Evolutionary conservation across 1,140 invertebrate genomes (phyloP).

Genomic region (Galendromus occidentalis): DNA sequence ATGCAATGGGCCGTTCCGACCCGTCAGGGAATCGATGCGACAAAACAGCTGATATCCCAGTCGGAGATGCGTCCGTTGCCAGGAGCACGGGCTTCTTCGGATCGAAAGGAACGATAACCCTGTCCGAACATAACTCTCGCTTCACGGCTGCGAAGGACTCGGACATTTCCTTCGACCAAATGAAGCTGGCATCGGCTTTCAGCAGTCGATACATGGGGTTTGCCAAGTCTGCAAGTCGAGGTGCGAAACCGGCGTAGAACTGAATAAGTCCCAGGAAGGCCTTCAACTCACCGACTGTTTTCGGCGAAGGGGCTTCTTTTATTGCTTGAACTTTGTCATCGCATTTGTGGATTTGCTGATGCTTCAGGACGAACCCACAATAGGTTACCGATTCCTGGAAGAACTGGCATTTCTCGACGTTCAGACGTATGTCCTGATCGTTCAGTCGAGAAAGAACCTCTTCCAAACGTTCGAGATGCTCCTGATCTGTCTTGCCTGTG

Average conservation of each 20-base stretch:
- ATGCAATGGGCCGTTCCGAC: conserved; percentile 29
- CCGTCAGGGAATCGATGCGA: conserved; percentile 26
- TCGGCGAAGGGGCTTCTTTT: conserved; percentile 7
- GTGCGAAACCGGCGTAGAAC: conserved; percentile 30
- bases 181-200: conserved; percentile 3
- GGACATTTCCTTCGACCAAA: not conserved
- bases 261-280: conserved; percentile 17
- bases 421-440: not conserved
- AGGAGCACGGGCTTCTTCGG: not conserved
- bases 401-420: not conserved
- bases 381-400: not conserved
- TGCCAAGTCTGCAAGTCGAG: conserved; percentile 24
- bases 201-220: conserved; percentile 26
- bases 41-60: conserved; percentile 31
- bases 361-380: not conserved
- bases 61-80: conserved; percentile 29
- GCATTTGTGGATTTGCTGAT: not conserved
- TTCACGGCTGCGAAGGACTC: not conserved
- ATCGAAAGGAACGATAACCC: not conserved
- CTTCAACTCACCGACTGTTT: conserved; percentile 10
- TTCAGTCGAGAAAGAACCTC: not conserved
- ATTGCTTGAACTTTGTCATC: conserved; percentile 12
- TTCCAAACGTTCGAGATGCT: not conserved
- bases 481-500: not conserved
- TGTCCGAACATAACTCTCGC: not conserved